Conservation (phyloP, 2,888 invertebrate genomes). For the Meteorus colon region DNA sequence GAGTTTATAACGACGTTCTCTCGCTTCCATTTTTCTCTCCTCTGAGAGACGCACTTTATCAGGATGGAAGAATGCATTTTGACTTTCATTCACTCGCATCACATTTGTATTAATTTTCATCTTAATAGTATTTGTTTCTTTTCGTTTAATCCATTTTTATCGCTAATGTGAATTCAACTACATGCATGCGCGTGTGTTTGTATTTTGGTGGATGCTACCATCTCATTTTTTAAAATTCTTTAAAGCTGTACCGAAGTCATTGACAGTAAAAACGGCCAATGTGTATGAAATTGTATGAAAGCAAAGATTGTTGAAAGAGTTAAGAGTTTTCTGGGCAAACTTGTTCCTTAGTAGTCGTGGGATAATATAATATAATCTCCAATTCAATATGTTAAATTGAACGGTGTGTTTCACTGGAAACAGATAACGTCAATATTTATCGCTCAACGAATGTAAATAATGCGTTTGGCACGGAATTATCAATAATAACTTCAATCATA, state of each 20-base stretch:
- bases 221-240: constrained; percentile 46
- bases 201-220: background rate
- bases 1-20: constrained; percentile 28
- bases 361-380: too few relatives aligned
- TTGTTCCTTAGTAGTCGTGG: background rate
- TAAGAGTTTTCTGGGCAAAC: constrained; percentile 15
- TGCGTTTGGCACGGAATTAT: constrained; percentile 44
- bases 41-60: constrained; percentile 22
- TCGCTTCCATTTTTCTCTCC: constrained; percentile 2
- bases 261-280: constrained; percentile 54
- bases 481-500: constrained; percentile 26
- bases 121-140: constrained; percentile 16
- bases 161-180: constrained; percentile 7
- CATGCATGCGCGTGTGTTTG: background rate
- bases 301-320: constrained; percentile 38
- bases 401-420: constrained; percentile 6
- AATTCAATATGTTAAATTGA: constrained; percentile 12
- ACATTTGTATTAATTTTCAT: constrained; percentile 1
- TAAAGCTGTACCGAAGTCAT: constrained; percentile 66
- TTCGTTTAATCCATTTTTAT: constrained; percentile 20
- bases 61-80: background rate
- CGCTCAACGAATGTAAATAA: constrained; percentile 26
- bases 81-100: background rate
- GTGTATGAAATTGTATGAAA: constrained; percentile 50
- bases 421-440: constrained; percentile 31